Evolutionary conservation across 2,113 vertebrate genomes (phyloP), one percentile per base, ranked within the genome.

Genomic region (Lonchura striata): DNA sequence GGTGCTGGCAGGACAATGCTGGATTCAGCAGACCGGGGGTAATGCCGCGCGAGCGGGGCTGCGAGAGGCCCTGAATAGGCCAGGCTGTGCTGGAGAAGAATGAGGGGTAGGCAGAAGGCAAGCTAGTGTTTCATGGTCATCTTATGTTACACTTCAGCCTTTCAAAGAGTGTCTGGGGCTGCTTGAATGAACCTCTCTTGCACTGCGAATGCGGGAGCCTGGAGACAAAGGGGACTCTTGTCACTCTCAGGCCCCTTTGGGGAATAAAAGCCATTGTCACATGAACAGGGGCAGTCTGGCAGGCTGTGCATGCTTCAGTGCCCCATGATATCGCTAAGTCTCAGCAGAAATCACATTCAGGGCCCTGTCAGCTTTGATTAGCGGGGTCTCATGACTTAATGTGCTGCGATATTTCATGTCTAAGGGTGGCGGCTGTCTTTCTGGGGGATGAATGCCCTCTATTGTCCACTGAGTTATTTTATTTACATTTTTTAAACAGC

Each of bases 401-500:
- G 97, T 84, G 97, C 96, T 92, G 93, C 96, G 95, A 97, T 98
- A 95, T 97, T 98, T 98, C 96, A 97, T 96, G 97, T 97, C 87
- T 93, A 87, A 95, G 97, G 97, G 96, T 95, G 90, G 97, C 72
- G 96, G 97, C 96, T 81, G 97, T 97, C 97, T 95, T 95, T 47
- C 91, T 95, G 82, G 31, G n/a, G 92, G 68, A 94, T 98, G 97
- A 98, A 98, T 98, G 97, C 97, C 95, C n/a, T 95, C 97, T 97
- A 97, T 98, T 98, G 98, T 98, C 96, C 83, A 10, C 92, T 18
- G 86, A 94, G 97, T 97, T 97, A 97, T 97, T 98, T 98, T 98
- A 98, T 98, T 98, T 98, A 98, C 97, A 96, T 98, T 98, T 97
- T 98, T 98, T 96, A 98, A 98, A 97, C 97, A 97, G 97, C 98